Evolutionary conservation across 2,888 invertebrate species (phyloP).

Genomic region (Drosophila trichaetosa): DNA sequence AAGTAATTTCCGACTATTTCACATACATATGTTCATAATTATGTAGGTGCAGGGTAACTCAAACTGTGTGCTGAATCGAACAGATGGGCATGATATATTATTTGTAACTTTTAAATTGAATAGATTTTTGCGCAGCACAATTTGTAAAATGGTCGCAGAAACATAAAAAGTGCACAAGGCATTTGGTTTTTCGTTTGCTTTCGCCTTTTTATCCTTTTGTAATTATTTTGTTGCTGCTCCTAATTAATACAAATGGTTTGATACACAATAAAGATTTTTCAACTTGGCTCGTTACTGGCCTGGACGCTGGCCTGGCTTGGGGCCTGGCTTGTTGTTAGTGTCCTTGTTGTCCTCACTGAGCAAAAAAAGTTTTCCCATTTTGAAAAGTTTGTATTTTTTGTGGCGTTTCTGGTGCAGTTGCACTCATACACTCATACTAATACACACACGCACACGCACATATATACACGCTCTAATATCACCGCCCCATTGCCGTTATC

Average conservation of each 20-base stretch:
- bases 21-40: background rate
- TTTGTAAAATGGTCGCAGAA: conserved; percentile 27
- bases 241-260: conserved; percentile 84
- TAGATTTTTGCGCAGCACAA: conserved; percentile 30
- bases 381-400: conserved; percentile 75
- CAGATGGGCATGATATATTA: background rate
- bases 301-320: conserved; percentile 8
- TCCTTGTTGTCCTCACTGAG: conserved; percentile 65
- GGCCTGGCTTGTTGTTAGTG: conserved; percentile 45
- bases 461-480: conserved; percentile 23
- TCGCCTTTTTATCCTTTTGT: conserved; percentile 67
- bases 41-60: background rate
- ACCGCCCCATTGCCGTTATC: conserved; percentile 44
- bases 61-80: background rate
- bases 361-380: conserved; percentile 80
- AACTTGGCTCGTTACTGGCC: conserved; percentile 73
- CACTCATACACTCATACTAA: conserved; percentile 61
- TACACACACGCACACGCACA: conserved; percentile 24
- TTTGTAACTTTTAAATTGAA: conserved; percentile 50
- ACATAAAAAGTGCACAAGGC: conserved; percentile 56
- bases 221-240: conserved; percentile 79
- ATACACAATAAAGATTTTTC: conserved; percentile 82
- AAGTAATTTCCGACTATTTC: background rate
- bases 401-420: conserved; percentile 65
- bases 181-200: conserved; percentile 51